Percentiles rank a stretch among this genome's conserved stretches.
phyloP scores from a whole-genome alignment of 2,888 invertebrate species.

The Rugalucina vietnamica region DNA sequence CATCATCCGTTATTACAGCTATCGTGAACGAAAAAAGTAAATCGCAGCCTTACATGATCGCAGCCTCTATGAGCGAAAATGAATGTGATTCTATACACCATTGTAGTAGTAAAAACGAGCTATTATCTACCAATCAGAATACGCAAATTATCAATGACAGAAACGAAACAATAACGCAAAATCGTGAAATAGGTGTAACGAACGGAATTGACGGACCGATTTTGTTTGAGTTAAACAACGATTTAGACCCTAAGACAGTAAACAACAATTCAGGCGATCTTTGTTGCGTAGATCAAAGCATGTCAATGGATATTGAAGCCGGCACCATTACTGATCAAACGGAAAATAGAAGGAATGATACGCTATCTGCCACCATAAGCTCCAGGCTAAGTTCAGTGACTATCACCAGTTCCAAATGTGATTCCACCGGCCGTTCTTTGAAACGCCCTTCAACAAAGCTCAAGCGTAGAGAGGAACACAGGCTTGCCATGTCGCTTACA shows the following conservation, averaged over 20 bases:
- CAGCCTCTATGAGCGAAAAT: not conserved
- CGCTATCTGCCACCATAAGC: not conserved
- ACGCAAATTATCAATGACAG: not conserved
- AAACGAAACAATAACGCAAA: not conserved
- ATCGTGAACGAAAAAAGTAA: not conserved
- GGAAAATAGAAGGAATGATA: not conserved
- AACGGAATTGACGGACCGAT: not conserved
- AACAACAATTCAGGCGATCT: no score
- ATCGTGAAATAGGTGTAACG: no score
- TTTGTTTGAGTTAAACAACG: no score
- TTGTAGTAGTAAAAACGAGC: not conserved
- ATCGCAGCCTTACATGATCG: not conserved
- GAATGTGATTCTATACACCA: not conserved
- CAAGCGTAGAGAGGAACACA: constrained; percentile 65
- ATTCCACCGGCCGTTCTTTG: no score
- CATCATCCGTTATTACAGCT: not conserved
- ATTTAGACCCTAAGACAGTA: no score
- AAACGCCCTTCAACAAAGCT: not conserved
- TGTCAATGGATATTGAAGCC: not conserved
- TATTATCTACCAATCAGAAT: not conserved
- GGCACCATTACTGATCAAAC: not conserved
- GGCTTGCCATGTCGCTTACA: constrained; percentile 70
- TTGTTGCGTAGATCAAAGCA: not conserved
- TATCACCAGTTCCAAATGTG: no score
- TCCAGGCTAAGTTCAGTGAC: no score